phyloP scores from a whole-genome alignment of 2,797 vertebrate genomes.

The Pipistrellus nathusii region DNA sequence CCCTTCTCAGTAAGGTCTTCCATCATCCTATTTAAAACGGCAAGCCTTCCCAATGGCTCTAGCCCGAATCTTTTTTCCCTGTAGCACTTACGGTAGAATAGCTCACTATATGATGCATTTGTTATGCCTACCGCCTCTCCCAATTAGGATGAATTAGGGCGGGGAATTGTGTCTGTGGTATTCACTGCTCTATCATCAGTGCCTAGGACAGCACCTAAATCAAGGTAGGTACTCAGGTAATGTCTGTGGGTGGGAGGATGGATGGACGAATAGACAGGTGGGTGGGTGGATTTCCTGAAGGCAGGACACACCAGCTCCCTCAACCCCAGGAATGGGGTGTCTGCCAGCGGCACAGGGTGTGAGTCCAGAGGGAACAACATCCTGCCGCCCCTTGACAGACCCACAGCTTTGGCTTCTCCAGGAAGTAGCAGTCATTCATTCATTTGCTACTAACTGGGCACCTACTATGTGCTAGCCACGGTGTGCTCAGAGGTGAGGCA shows the following conservation, averaged over 20 bases:
- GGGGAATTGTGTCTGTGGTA: too few species aligned
- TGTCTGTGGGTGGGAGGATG: background rate
- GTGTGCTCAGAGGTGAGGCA: background rate
- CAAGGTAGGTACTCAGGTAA: background rate
- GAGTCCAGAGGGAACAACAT: accelerated
- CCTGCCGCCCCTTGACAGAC: background rate
- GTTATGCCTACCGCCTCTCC: background rate
- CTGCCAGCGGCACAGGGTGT: background rate
- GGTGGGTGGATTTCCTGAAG: background rate
- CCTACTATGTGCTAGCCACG: background rate
- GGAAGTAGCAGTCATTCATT: background rate
- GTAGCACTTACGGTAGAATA: background rate
- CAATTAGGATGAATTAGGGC: background rate
- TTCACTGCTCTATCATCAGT: background rate
- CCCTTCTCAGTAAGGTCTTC: background rate
- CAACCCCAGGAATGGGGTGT: accelerated
- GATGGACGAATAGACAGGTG: accelerated
- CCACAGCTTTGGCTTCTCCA: background rate
- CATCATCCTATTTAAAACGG: background rate
- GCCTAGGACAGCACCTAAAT: background rate
- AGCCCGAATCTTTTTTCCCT: background rate
- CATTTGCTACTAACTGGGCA: background rate
- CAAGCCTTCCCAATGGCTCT: background rate
- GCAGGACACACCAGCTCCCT: background rate
- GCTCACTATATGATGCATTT: accelerated